phyloP scores from a whole-genome alignment of 2,888 invertebrate genomes.

The Altica lythri region DNA sequence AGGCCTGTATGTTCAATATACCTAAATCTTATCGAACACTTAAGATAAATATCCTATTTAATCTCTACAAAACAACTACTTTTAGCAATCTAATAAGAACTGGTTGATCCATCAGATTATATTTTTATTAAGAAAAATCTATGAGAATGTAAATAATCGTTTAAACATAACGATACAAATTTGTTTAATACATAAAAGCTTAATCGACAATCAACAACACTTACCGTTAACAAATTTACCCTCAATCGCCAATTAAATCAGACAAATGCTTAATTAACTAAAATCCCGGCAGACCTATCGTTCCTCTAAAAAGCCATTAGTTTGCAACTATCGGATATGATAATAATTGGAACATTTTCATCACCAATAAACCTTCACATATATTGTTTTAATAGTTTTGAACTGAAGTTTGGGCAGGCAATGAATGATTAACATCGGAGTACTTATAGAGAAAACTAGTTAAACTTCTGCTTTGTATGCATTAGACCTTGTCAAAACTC shows the following conservation, averaged over 20 bases:
- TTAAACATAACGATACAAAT: no score
- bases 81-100: no score
- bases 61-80: no score
- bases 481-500: constrained; percentile 9
- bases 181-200: no score
- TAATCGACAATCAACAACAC: no score
- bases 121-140: no score
- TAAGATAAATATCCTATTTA: no score
- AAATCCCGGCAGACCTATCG: constrained; percentile 6
- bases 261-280: constrained; percentile 1
- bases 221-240: no score
- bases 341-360: constrained; percentile 13
- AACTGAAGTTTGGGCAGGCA: constrained; percentile 9
- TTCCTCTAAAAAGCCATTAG: constrained; percentile 11
- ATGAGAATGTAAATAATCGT: no score
- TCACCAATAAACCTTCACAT: constrained; percentile 12
- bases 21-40: no score
- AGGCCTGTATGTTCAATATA: no score
- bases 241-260: constrained; percentile 7
- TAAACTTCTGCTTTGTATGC: constrained; percentile 18
- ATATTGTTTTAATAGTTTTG: constrained; percentile 12
- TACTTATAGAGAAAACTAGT: constrained; percentile 16
- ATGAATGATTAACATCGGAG: constrained; percentile 16
- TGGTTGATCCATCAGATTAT: no score
- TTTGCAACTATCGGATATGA: constrained; percentile 5